These are phyloP conservation scores for Parus major DNA, from an alignment of 2,113 vertebrate species.

Conservation along the genomic window DNA sequence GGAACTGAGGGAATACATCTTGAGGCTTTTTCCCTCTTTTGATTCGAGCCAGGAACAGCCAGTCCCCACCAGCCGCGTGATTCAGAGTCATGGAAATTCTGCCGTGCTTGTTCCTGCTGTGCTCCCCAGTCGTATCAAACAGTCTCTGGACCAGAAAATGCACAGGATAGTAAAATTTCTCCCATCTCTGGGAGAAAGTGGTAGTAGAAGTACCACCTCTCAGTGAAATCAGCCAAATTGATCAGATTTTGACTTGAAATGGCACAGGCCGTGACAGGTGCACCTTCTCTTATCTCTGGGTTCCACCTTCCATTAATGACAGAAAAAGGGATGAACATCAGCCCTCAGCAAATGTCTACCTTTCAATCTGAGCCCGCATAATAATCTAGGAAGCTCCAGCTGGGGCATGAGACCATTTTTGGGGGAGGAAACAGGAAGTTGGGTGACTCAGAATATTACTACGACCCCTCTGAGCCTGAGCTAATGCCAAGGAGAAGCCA, in stretches of 20 bases:
- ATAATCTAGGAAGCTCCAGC: neutral
- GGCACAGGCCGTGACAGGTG: neutral
- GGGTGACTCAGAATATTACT: neutral
- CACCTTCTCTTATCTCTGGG: neutral
- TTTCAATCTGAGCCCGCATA: neutral
- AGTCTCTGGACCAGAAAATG: neutral
- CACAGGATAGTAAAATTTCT: neutral
- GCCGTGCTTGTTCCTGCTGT: neutral
- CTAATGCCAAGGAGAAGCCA: neutral
- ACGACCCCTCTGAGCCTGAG: neutral
- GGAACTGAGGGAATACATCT: neutral
- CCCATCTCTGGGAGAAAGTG: neutral
- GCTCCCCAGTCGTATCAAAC: rapidly evolving
- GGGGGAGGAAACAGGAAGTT: neutral
- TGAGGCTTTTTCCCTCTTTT: neutral
- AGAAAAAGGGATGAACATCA: neutral
- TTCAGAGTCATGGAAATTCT: neutral
- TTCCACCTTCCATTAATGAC: neutral
- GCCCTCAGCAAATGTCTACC: neutral
- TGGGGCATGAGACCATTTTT: neutral
- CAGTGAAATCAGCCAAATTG: neutral
- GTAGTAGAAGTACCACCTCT: neutral
- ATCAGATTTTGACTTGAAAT: neutral
- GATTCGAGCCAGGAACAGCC: neutral
- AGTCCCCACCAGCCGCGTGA: rapidly evolving